Percentiles rank a stretch among this genome's conserved stretches.
Evolutionary conservation across 2,113 vertebrate genomes (phyloP).

Genomic region (Dromaius novaehollandiae): DNA sequence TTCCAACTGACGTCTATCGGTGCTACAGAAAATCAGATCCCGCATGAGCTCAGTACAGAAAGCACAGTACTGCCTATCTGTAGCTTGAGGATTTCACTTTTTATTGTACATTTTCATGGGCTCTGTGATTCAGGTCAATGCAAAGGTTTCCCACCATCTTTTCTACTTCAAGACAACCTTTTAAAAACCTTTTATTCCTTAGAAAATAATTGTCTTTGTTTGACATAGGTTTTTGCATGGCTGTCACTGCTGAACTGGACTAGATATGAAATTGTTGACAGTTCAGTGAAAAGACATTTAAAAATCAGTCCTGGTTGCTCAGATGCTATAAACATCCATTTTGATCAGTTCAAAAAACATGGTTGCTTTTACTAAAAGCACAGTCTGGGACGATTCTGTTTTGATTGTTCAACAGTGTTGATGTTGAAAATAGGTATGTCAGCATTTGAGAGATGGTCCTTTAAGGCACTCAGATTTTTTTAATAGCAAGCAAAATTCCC

Average conservation of each 20-base stretch:
- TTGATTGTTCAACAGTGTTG: conserved; percentile 50
- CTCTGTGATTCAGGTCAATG: background rate
- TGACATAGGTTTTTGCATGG: background rate
- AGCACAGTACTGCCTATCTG: background rate
- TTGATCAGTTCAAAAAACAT: conserved; percentile 14
- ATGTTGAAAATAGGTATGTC: conserved; percentile 55
- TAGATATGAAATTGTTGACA: background rate
- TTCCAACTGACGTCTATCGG: background rate
- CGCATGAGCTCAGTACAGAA: background rate
- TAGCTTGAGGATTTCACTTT: background rate
- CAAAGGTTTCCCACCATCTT: background rate
- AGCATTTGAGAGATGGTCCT: conserved; percentile 39
- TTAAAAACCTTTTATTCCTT: background rate
- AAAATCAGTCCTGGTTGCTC: conserved; percentile 12
- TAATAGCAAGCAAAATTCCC: conserved; percentile 56
- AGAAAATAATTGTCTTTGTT: background rate
- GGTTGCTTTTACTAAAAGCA: conserved; percentile 33
- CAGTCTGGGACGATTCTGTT: conserved; percentile 37
- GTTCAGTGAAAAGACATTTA: conserved; percentile 31
- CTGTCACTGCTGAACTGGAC: background rate
- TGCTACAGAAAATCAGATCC: no score
- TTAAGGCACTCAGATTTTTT: conserved; percentile 27
- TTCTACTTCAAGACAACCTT: background rate
- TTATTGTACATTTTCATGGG: background rate
- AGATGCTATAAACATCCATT: conserved; percentile 43